Evolutionary conservation across 2,888 invertebrate genomes (phyloP).

Genomic region (Schrankia costaestrigalis): DNA sequence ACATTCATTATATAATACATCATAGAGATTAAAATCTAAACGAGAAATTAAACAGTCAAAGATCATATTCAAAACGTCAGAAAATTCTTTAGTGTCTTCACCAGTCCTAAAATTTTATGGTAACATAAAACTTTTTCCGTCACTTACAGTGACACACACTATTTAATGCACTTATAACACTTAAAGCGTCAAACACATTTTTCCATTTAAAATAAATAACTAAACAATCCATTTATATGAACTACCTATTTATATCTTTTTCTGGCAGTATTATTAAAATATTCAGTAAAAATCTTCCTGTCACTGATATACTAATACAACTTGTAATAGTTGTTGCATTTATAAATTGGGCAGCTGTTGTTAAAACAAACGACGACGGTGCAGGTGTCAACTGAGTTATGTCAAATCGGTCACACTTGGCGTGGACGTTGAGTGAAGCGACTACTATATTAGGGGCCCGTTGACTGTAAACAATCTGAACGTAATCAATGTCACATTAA

Average conservation of each 20-base stretch:
- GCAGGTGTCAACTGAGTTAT: constrained; percentile 60
- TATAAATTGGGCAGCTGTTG: constrained; percentile 29
- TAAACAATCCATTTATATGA: too few species aligned
- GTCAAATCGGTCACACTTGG: constrained; percentile 58
- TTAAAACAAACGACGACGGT: constrained; percentile 53
- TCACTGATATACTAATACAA: constrained; percentile 17
- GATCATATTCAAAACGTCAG: background rate
- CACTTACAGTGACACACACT: constrained; percentile 1
- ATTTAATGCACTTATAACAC: constrained; percentile 1
- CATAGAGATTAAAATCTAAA: too few species aligned
- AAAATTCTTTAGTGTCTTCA: background rate
- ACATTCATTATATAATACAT: too few species aligned
- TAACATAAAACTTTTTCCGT: background rate
- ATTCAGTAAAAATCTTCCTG: constrained; percentile 2
- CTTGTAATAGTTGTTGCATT: constrained; percentile 17
- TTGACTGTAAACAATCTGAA: constrained; percentile 2
- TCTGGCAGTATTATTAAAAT: constrained; percentile 2
- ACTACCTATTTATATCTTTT: too few species aligned
- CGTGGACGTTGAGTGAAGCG: constrained; percentile 40
- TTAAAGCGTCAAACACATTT: background rate
- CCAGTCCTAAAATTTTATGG: constrained; percentile 3
- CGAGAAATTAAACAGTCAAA: background rate
- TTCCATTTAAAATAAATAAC: background rate
- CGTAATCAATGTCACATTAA: constrained; percentile 2
- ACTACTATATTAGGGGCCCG: constrained; percentile 52